A percentile compares a stretch with the other conserved stretches of the same genome.
Evolutionary conservation across 2,888 invertebrate species (phyloP).

Genomic region (Scaptomyza cyrtandrae): DNA sequence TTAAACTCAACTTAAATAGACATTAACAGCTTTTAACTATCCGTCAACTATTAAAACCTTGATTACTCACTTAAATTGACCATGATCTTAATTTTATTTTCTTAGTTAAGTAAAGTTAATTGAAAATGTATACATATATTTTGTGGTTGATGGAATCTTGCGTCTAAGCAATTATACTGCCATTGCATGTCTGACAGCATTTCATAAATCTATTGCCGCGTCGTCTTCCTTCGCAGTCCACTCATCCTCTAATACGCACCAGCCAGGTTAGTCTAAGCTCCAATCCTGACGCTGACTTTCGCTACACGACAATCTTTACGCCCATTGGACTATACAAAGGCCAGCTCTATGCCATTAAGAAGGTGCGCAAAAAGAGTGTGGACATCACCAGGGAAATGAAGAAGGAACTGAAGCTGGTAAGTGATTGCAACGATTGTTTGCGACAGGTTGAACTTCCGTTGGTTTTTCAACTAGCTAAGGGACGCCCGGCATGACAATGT

Average conservation of each 20-base stretch:
- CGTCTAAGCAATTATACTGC: constrained; percentile 30
- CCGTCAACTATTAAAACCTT: neutral
- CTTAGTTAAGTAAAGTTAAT: neutral
- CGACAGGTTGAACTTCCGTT: neutral
- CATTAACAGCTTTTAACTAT: neutral
- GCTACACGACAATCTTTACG: constrained; percentile 95
- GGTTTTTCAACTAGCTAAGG: constrained; percentile 88
- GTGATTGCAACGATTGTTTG: constrained; percentile 51
- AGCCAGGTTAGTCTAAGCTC: constrained; percentile 96
- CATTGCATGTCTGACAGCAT: constrained; percentile 49
- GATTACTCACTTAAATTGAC: neutral
- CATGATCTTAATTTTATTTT: neutral
- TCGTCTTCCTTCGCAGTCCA: constrained; percentile 83
- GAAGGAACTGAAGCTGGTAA: constrained; percentile 95
- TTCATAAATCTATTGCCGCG: constrained; percentile 56
- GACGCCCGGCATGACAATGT: constrained; percentile 96
- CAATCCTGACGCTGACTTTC: constrained; percentile 95
- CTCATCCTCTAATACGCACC: constrained; percentile 89
- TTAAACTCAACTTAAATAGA: neutral
- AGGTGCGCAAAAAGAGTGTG: constrained; percentile 92
- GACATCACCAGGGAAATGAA: constrained; percentile 96
- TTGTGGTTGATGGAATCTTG: neutral
- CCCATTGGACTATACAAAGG: constrained; percentile 95
- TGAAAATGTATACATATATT: neutral
- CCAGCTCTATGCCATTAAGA: constrained; percentile 93